phyloP scores from a whole-genome alignment of 2,113 vertebrate genomes.

The Megaleporinus macrocephalus region DNA sequence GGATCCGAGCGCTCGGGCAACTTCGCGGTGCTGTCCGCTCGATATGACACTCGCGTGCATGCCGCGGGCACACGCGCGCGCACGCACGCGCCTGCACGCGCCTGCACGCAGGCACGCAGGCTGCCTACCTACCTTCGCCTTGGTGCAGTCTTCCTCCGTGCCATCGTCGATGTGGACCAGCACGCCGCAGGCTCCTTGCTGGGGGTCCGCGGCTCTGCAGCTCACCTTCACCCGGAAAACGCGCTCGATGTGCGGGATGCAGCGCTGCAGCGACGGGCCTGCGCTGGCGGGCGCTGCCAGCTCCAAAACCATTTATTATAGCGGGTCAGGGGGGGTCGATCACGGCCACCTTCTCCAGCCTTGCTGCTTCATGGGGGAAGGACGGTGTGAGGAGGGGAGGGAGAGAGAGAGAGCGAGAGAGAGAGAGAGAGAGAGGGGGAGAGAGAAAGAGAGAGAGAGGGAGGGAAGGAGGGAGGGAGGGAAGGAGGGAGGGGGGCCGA shows the following conservation, averaged over 20 bases:
- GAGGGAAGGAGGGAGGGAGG: constrained; percentile 27
- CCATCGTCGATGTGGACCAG: constrained; percentile 59
- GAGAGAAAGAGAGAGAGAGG: constrained; percentile 10
- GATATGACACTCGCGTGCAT: too few species aligned
- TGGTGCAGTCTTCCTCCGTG: constrained; percentile 74
- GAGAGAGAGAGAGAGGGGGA: too few species aligned
- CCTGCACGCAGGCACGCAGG: constrained; percentile 31
- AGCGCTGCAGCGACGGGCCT: constrained; percentile 68
- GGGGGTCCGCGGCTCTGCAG: constrained; percentile 64
- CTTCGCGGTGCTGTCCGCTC: too few species aligned
- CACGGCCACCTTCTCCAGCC: constrained; percentile 45
- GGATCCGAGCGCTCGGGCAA: too few species aligned
- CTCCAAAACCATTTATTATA: constrained; percentile 65
- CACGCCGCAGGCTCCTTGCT: constrained; percentile 66
- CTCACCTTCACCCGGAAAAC: constrained; percentile 62
- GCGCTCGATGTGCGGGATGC: constrained; percentile 62
- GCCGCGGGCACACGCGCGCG: too few species aligned
- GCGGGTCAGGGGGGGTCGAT: constrained; percentile 48
- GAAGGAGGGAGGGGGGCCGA: constrained; percentile 35
- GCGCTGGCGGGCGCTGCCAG: constrained; percentile 62
- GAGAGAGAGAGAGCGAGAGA: too few species aligned
- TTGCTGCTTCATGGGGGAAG: constrained; percentile 37
- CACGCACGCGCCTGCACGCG: not conserved
- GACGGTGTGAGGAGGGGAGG: not conserved
- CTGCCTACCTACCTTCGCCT: constrained; percentile 61